phyloP scores from a whole-genome alignment of 2,113 vertebrate genomes.

The Menura novaehollandiae region DNA sequence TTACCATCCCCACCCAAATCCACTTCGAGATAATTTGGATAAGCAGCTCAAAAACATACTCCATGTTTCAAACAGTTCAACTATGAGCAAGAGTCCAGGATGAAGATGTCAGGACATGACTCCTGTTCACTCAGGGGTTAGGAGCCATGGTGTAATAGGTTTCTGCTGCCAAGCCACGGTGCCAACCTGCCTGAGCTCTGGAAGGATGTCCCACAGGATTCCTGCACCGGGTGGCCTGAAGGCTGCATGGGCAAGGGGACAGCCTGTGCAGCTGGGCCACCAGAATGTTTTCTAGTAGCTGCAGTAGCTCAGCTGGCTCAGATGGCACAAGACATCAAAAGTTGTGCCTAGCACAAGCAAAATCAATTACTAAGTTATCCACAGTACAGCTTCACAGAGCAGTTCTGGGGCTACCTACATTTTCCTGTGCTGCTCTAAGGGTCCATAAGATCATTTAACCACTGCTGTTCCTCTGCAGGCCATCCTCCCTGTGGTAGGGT shows the following conservation, averaged over 20 bases:
- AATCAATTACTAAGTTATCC: neutral
- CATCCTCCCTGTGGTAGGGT: neutral
- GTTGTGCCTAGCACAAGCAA: neutral
- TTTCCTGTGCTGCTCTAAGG: neutral
- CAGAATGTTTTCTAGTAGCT: neutral
- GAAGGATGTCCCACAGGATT: accelerated
- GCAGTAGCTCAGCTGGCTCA: neutral
- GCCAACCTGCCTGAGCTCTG: neutral
- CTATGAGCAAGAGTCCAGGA: neutral
- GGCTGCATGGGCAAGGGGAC: neutral
- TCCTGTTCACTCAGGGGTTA: neutral
- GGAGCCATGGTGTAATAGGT: neutral
- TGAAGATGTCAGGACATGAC: neutral
- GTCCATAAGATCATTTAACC: neutral
- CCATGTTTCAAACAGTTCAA: neutral
- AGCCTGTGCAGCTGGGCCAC: neutral
- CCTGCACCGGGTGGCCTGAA: accelerated
- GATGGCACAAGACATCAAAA: neutral
- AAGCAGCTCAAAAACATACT: neutral
- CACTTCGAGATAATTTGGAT: neutral
- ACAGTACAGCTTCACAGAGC: neutral
- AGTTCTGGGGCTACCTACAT: neutral
- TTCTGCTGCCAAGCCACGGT: neutral
- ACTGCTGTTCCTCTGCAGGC: neutral
- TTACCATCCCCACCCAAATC: neutral